Evolutionary conservation across 1,140 invertebrate genomes (phyloP).

Genomic region (Hydropsyche tenuis): DNA sequence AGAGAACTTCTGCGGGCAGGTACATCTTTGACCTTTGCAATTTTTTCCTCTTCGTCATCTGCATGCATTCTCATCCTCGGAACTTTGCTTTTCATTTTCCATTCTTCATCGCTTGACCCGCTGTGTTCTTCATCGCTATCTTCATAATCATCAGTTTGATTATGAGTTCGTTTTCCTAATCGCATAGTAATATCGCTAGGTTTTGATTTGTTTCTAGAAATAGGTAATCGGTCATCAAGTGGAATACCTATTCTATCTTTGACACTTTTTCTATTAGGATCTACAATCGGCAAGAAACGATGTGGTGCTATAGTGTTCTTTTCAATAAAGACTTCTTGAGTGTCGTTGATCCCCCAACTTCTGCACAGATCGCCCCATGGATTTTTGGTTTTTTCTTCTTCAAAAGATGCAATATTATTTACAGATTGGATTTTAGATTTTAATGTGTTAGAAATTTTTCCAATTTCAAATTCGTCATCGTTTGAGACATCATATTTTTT

Average conservation of each 20-base stretch:
- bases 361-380: constrained; percentile 75
- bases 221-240: constrained; percentile 28
- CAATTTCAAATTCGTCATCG: constrained; percentile 20
- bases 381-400: constrained; percentile 62
- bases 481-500: constrained; percentile 42
- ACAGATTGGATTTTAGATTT: constrained; percentile 41
- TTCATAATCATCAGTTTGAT: constrained; percentile 56
- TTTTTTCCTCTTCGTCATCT: constrained; percentile 80
- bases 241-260: constrained; percentile 21
- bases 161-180: constrained; percentile 18
- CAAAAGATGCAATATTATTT: neutral
- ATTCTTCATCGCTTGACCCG: constrained; percentile 55
- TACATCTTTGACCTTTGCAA: constrained; percentile 34
- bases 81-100: constrained; percentile 69
- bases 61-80: constrained; percentile 85
- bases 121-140: constrained; percentile 29
- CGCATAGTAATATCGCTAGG: constrained; percentile 21
- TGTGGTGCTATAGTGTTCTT: neutral
- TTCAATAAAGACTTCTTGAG: constrained; percentile 62
- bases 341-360: constrained; percentile 71
- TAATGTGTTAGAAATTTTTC: constrained; percentile 45
- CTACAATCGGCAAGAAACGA: neutral
- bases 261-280: constrained; percentile 16
- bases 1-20: constrained; percentile 6
- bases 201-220: constrained; percentile 5